Conservation (phyloP, 1,140 invertebrate species). For the Ostrea edulis region DNA sequence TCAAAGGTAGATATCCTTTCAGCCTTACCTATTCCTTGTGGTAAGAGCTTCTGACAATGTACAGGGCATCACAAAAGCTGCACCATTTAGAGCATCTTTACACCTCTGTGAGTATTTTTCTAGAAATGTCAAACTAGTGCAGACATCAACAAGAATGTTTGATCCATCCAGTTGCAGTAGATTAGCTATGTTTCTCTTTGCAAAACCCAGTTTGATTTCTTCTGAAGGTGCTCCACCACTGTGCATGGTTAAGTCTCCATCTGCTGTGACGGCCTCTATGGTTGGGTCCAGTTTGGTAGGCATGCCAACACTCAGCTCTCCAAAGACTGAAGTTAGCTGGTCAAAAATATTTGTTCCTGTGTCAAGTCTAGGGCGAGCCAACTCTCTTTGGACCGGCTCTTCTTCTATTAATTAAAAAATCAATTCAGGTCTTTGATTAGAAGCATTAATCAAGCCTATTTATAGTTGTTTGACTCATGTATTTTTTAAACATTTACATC, state of each 20-base stretch:
- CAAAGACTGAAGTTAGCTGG: slow-evolving; percentile 80
- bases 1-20: neutral
- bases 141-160: slow-evolving; percentile 88
- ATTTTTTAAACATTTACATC: no score
- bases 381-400: slow-evolving; percentile 67
- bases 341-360: slow-evolving; percentile 79
- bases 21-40: slow-evolving; percentile 83
- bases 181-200: slow-evolving; percentile 82
- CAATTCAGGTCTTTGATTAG: no score
- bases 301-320: slow-evolving; percentile 68
- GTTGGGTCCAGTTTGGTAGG: slow-evolving; percentile 61
- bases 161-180: slow-evolving; percentile 88
- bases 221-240: slow-evolving; percentile 73
- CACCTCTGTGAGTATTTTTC: slow-evolving; percentile 87
- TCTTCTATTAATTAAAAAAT: slow-evolving; percentile 43
- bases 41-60: slow-evolving; percentile 88
- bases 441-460: no score
- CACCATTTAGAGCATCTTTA: slow-evolving; percentile 86
- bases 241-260: slow-evolving; percentile 74
- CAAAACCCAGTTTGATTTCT: slow-evolving; percentile 80
- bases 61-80: slow-evolving; percentile 84
- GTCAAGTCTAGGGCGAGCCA: slow-evolving; percentile 76
- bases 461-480: no score
- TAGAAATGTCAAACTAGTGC: slow-evolving; percentile 86
- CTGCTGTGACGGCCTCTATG: slow-evolving; percentile 69